Evolutionary conservation across 2,113 vertebrate genomes (phyloP), one percentile per base, ranked within the genome.

Genomic region (Peromyscus leucopus): DNA sequence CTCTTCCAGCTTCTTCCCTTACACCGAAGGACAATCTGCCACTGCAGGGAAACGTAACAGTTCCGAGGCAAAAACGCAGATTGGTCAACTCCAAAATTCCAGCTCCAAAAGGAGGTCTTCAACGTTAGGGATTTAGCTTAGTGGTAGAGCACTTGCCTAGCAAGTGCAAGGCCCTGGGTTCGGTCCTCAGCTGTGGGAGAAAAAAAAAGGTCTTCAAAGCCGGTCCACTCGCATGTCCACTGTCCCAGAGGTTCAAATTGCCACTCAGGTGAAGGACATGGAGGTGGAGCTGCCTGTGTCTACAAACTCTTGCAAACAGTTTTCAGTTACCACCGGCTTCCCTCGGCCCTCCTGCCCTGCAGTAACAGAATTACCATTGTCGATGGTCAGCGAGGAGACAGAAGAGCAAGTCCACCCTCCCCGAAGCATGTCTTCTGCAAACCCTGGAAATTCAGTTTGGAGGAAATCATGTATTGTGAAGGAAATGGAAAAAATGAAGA

Each of bases 401-500:
- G 98, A 98, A 87, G 98, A 98, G 48, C 94, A 96, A 48, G 93
- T 93, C 74, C 97, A 93, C 46, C 89, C 98, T 95, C 86, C 95
- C 93, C 98, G 94, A 97, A 94, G 31, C 0, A 98, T 42, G 59
- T 96, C 98, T 94, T 97, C 98, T 97, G 59, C 95, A 95, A 98
- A 96, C 98, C 98, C 98, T 98, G 98, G 98, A 98, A 98, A 93
- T 90, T 88, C 71, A 96, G 95, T 98, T 97, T 98, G 97, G 94
- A 99, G 99, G 95, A 99, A 98, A 98, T 99, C 99, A 42, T 98
- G 99, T 94, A 96, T 98, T 87, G 98, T 98, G 89, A 98, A 98
- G 28, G 99, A 99, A 95, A 99, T 99, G 93, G 99, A 99, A 96
- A 99, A 99, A 98, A 98, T 98, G 98, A 98, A 98, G 97, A 99